Evolutionary conservation across 92 coral and sea anemone genomes (phyloP).

Genomic region (Palythoa grandiflora): DNA sequence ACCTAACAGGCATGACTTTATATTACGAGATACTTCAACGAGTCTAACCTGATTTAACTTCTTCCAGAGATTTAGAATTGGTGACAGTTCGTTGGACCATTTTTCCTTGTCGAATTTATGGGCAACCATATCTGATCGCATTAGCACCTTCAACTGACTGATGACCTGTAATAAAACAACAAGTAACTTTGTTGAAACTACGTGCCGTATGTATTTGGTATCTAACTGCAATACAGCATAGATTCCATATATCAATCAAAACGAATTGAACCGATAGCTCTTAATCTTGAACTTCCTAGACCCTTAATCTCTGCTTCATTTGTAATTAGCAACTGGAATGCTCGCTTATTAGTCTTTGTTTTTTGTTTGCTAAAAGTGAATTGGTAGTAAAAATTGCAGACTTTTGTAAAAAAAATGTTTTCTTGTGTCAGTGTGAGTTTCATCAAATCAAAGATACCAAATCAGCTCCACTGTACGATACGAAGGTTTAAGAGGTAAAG

Average conservation of each 20-base stretch:
- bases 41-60: slow-evolving; percentile 89
- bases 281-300: no score
- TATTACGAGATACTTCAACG: neutral
- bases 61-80: slow-evolving; percentile 97
- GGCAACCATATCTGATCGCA: slow-evolving; percentile 95
- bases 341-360: neutral
- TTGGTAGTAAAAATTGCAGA: no score
- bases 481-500: no score
- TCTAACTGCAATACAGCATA: neutral
- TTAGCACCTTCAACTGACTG: slow-evolving; percentile 91
- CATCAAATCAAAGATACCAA: no score
- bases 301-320: neutral
- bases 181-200: neutral
- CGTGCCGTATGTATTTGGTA: neutral
- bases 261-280: no score
- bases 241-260: neutral
- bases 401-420: no score
- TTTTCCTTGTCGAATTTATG: slow-evolving; percentile 97
- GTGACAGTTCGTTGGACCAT: slow-evolving; percentile 96
- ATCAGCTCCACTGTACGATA: no score
- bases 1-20: neutral
- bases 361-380: neutral
- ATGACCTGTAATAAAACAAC: slow-evolving; percentile 74
- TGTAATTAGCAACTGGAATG: neutral
- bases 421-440: no score